These are phyloP conservation scores for Nettapus auritus DNA, from an alignment of 2,113 vertebrate species.

Conservation along the genomic window DNA sequence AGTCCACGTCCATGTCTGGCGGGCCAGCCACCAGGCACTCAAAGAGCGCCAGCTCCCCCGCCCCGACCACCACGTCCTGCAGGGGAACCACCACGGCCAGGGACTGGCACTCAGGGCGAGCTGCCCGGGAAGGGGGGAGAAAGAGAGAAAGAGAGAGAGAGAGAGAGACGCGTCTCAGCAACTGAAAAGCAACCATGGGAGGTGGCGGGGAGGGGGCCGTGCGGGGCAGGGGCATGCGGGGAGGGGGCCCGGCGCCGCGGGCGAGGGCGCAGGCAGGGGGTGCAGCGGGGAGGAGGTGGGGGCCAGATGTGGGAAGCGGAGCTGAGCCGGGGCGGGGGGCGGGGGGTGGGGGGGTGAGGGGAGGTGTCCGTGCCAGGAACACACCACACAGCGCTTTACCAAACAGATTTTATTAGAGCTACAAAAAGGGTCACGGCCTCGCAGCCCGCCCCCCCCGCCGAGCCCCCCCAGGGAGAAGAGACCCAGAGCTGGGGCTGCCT, in stretches of 20 bases:
- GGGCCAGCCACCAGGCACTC: constrained; percentile 94
- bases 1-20: constrained; percentile 96
- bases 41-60: constrained; percentile 93
- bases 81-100: constrained; percentile 89
- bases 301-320: not conserved
- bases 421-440: constrained; percentile 71
- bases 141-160: not conserved
- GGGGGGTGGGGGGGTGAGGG: not conserved
- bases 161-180: constrained; percentile 69
- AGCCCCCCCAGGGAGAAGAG: constrained; percentile 1
- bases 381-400: constrained; percentile 81
- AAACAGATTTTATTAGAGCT: constrained; percentile 84
- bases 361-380: constrained; percentile 70
- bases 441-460: not conserved
- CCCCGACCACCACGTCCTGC: constrained; percentile 91
- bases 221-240: constrained; percentile 36
- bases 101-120: constrained; percentile 83
- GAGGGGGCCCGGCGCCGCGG: not conserved
- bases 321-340: not conserved
- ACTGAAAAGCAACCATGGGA: constrained; percentile 54
- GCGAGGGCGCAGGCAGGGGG: constrained; percentile 9
- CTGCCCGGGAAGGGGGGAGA: constrained; percentile 70
- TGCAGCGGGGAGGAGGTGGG: constrained; percentile 4
- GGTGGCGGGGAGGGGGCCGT: not conserved
- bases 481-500: not conserved